Conservation (phyloP, 2,797 vertebrate species). For the Muscicapa comitata region DNA sequence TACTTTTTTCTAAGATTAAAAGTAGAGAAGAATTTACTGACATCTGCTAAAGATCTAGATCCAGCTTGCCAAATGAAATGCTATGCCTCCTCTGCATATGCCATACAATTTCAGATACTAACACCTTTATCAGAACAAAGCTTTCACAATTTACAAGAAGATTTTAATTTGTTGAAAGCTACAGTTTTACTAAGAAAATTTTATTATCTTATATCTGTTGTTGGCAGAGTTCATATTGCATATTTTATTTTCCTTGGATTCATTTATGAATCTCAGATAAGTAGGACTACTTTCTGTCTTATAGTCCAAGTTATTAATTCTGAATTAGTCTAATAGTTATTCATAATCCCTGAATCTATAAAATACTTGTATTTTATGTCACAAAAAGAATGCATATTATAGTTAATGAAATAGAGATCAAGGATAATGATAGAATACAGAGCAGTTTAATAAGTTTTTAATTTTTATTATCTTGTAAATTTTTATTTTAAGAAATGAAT, state of each 20-base stretch:
- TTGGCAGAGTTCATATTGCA: background rate
- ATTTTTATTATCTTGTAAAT: background rate
- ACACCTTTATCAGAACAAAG: background rate
- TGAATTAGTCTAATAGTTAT: background rate
- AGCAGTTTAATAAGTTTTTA: accelerated
- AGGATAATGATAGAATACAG: background rate
- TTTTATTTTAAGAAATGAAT: background rate
- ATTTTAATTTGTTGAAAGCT: background rate
- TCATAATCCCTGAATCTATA: background rate
- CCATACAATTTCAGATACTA: background rate
- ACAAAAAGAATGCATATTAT: background rate
- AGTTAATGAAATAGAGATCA: background rate
- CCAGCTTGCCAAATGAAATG: background rate
- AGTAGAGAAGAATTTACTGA: background rate
- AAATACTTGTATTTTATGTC: background rate
- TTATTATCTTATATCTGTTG: background rate
- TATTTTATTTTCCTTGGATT: background rate
- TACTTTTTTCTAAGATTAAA: background rate
- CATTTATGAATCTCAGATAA: background rate
- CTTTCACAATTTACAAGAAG: background rate
- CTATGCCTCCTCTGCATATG: background rate
- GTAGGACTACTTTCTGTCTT: background rate
- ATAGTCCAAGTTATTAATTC: background rate
- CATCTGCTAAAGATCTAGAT: background rate
- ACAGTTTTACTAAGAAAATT: background rate